phyloP scores from a whole-genome alignment of 2,888 invertebrate genomes.

The Athrips mouffetella region DNA sequence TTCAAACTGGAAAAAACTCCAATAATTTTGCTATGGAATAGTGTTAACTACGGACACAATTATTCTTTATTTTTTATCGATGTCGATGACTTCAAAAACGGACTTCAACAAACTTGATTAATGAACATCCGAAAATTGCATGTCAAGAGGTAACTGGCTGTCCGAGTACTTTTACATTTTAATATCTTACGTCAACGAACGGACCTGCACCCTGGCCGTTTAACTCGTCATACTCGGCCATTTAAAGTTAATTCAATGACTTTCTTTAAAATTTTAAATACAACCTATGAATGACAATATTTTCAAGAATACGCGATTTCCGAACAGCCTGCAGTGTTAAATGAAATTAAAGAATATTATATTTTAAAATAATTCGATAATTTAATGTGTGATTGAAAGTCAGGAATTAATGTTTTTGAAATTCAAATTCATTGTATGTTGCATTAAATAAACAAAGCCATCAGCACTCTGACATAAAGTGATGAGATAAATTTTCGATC shows the following conservation, averaged over 20 bases:
- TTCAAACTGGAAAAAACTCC: no score
- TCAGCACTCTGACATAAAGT: slow-evolving; percentile 10
- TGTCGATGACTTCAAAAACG: slow-evolving; percentile 37
- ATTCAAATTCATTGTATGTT: not conserved
- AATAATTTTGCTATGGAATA: no score
- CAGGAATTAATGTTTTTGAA: not conserved
- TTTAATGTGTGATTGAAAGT: no score
- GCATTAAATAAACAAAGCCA: slow-evolving; percentile 4
- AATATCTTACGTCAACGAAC: slow-evolving; percentile 58
- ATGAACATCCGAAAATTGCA: slow-evolving; percentile 73
- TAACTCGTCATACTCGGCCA: slow-evolving; percentile 1
- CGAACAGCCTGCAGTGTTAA: no score
- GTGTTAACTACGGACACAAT: no score
- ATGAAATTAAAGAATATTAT: no score
- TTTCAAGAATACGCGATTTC: no score
- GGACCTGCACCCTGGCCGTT: slow-evolving; percentile 46
- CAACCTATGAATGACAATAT: no score
- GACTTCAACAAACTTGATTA: slow-evolving; percentile 54
- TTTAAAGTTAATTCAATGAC: not conserved
- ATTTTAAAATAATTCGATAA: no score
- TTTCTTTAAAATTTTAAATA: no score
- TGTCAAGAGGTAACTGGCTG: slow-evolving; percentile 70
- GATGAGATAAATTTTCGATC: slow-evolving; percentile 26
- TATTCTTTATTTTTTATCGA: slow-evolving; percentile 33
- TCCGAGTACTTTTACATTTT: slow-evolving; percentile 63